Percentiles rank a stretch among this genome's conserved stretches.
Conservation (phyloP, 2,113 vertebrate genomes). For the Oncorhynchus clarkii region DNA sequence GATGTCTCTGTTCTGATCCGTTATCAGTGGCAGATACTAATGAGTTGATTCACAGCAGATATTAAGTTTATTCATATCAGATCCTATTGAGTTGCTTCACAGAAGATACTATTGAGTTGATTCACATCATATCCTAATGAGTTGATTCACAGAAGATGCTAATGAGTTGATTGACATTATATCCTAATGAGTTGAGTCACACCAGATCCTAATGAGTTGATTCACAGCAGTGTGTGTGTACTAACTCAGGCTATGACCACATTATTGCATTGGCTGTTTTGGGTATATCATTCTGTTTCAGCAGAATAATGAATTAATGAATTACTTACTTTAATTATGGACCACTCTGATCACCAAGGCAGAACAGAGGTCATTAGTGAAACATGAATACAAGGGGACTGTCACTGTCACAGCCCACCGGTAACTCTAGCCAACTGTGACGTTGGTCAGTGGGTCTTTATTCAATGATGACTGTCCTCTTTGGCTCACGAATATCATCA, state of each 20-base stretch:
- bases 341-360: neutral
- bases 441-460: conserved; percentile 32
- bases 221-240: conserved; percentile 29
- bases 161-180: no score
- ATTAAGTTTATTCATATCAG: no score
- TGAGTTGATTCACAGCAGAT: neutral
- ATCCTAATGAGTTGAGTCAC: no score
- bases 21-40: conserved; percentile 36
- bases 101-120: no score
- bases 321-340: neutral
- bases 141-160: no score
- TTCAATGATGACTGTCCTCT: conserved; percentile 6
- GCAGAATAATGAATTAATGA: conserved; percentile 30
- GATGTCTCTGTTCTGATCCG: no score
- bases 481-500: neutral
- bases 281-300: neutral
- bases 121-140: no score
- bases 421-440: conserved; percentile 30
- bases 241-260: neutral
- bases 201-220: conserved; percentile 44
- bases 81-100: no score
- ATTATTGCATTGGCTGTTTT: neutral
- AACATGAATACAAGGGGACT: conserved; percentile 35
- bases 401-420: conserved; percentile 29
- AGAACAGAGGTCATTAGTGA: conserved; percentile 52